These are phyloP conservation scores for Thalpophila matura DNA, from an alignment of 2,888 invertebrate genomes.

Conservation along the genomic window DNA sequence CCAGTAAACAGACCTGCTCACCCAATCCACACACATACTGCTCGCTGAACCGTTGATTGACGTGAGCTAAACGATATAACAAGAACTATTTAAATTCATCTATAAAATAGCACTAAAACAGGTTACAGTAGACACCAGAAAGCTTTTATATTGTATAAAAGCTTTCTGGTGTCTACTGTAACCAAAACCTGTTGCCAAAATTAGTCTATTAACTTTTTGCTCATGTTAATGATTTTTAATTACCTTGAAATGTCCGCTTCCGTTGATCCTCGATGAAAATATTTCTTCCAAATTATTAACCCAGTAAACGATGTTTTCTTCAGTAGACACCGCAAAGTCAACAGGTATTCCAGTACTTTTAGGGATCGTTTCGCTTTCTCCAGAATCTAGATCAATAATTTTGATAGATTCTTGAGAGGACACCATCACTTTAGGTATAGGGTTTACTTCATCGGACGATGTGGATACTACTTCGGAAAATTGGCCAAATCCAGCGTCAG, in stretches of 20 bases:
- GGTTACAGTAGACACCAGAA: background rate
- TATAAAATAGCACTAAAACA: background rate
- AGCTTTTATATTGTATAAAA: background rate
- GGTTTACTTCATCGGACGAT: slow-evolving; percentile 93
- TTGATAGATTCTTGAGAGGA: slow-evolving; percentile 94
- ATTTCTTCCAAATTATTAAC: slow-evolving; percentile 94
- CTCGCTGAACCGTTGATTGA: slow-evolving; percentile 87
- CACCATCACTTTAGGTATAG: slow-evolving; percentile 95
- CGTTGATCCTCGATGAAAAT: slow-evolving; percentile 91
- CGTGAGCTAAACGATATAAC: slow-evolving; percentile 74
- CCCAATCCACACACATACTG: slow-evolving; percentile 96
- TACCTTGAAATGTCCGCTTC: slow-evolving; percentile 88
- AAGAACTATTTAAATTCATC: background rate
- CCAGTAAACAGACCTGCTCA: slow-evolving; percentile 96
- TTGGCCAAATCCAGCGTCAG: slow-evolving; percentile 94
- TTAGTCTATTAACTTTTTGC: too few species aligned
- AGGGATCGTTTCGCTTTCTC: slow-evolving; percentile 90
- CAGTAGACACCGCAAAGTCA: slow-evolving; percentile 92
- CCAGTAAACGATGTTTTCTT: slow-evolving; percentile 95
- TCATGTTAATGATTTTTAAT: too few species aligned
- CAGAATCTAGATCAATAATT: slow-evolving; percentile 94
- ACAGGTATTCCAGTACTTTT: slow-evolving; percentile 93
- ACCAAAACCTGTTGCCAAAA: too few species aligned
- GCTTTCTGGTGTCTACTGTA: too few species aligned
- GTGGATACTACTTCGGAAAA: slow-evolving; percentile 92